Conservation (phyloP, 1,140 invertebrate genomes). For the Aplysia californica region DNA sequence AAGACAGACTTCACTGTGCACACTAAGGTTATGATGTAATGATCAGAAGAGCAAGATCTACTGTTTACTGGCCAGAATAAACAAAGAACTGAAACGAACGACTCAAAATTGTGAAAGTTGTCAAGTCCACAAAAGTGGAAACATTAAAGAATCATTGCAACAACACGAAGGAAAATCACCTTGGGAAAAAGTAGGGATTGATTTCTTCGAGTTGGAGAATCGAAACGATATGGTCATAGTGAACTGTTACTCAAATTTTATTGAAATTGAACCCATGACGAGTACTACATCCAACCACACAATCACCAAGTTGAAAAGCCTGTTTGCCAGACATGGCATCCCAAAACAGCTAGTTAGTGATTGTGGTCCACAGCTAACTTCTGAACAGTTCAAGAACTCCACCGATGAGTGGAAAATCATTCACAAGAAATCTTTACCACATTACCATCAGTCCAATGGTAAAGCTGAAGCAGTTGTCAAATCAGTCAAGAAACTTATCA, state of each 20-base stretch:
- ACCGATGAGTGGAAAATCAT: slow-evolving; percentile 17
- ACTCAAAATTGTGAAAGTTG: slow-evolving; percentile 37
- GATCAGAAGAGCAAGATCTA: slow-evolving; percentile 38
- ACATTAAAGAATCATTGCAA: slow-evolving; percentile 30
- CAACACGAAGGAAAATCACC: slow-evolving; percentile 42
- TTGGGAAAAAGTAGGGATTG: slow-evolving; percentile 45
- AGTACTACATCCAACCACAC: slow-evolving; percentile 24
- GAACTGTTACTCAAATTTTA: slow-evolving; percentile 41
- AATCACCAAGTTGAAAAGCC: slow-evolving; percentile 34
- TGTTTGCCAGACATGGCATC: slow-evolving; percentile 40
- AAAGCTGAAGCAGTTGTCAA: slow-evolving; percentile 47
- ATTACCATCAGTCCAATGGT: slow-evolving; percentile 38
- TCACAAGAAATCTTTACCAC: slow-evolving; percentile 34
- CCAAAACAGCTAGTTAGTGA: slow-evolving; percentile 39
- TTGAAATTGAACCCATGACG: slow-evolving; percentile 65
- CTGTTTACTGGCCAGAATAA: slow-evolving; percentile 50
- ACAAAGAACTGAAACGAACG: slow-evolving; percentile 43
- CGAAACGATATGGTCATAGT: slow-evolving; percentile 40
- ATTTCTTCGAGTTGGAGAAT: slow-evolving; percentile 41
- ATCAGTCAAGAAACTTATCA: slow-evolving; percentile 40
- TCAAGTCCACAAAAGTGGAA: slow-evolving; percentile 25
- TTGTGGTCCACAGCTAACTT: slow-evolving; percentile 32
- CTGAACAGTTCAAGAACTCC: slow-evolving; percentile 6
- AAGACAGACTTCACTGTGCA: slow-evolving; percentile 50
- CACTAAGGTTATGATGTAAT: slow-evolving; percentile 53